These are phyloP conservation scores for Conus canariensis DNA, from an alignment of 2,888 invertebrate species.

Conservation along the genomic window DNA sequence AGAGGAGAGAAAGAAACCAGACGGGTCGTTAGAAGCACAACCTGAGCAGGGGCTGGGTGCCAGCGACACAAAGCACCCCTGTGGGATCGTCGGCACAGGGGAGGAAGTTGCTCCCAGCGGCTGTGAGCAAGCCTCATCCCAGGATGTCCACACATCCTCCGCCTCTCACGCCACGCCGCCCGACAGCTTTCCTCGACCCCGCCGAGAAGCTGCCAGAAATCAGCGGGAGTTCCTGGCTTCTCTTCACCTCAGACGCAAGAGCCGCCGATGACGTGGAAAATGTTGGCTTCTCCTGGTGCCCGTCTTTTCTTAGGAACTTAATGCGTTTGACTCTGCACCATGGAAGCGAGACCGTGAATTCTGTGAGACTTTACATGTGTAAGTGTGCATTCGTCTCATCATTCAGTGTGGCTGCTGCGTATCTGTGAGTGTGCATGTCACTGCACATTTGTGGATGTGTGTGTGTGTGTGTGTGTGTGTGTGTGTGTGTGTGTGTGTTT, in stretches of 20 bases:
- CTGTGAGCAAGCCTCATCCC: neutral
- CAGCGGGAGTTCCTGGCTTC: slow-evolving; percentile 22
- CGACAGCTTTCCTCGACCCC: neutral
- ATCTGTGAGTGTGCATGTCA: neutral
- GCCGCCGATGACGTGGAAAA: neutral
- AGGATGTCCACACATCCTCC: neutral
- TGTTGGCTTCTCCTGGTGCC: too few relatives aligned
- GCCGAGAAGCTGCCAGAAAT: slow-evolving; percentile 23
- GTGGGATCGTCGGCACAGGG: neutral
- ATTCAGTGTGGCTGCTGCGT: too few relatives aligned
- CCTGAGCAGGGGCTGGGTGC: neutral
- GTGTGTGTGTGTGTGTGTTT: neutral
- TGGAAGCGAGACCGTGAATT: too few relatives aligned
- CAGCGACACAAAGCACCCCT: neutral
- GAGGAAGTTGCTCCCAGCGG: neutral
- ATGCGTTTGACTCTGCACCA: too few relatives aligned
- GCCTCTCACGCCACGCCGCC: too few relatives aligned
- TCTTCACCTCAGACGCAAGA: neutral
- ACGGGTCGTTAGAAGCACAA: neutral
- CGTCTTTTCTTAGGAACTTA: too few relatives aligned
- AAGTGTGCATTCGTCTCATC: too few relatives aligned
- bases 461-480: neutral
- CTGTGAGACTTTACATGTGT: too few relatives aligned
- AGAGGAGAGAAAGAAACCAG: neutral
- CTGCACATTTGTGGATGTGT: neutral